These are phyloP conservation scores for Cygnus olor DNA, from an alignment of 2,797 vertebrate genomes.

Conservation along the genomic window DNA sequence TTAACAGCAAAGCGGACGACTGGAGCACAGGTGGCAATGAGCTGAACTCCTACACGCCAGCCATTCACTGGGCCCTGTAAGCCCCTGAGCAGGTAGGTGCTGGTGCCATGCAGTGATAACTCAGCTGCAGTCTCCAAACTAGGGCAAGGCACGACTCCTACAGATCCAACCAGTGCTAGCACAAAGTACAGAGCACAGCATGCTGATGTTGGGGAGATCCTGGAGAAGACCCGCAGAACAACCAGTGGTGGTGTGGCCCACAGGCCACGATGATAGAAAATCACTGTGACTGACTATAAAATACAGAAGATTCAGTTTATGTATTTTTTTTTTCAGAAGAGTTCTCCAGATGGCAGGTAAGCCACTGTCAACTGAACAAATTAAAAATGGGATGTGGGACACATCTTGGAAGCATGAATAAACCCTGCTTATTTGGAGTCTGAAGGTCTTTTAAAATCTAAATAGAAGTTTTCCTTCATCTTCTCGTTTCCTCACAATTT, in stretches of 20 bases:
- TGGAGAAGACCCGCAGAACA: not conserved
- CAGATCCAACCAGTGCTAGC: too few relatives aligned
- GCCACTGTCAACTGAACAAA: not conserved
- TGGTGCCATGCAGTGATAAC: not conserved
- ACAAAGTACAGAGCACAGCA: not conserved
- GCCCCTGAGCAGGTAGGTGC: not conserved
- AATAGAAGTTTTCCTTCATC: not conserved
- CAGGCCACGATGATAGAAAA: not conserved
- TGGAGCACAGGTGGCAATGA: not conserved
- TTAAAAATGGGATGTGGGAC: not conserved
- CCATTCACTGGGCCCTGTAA: not conserved
- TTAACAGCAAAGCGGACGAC: not conserved
- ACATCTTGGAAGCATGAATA: not conserved
- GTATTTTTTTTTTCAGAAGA: not conserved
- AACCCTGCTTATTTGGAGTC: not conserved
- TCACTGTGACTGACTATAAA: not conserved
- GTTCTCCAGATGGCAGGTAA: not conserved
- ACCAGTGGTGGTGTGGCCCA: not conserved
- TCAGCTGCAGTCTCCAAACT: not conserved
- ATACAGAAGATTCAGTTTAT: not conserved
- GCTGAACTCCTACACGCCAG: too few relatives aligned
- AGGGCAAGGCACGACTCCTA: not conserved
- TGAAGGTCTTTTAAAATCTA: not conserved
- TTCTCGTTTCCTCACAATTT: not conserved
- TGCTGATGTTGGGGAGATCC: not conserved